Evolutionary conservation across 2,888 invertebrate genomes (phyloP), one percentile per base, ranked within the genome.

Genomic region (Harpagoxenus sublaevis): DNA sequence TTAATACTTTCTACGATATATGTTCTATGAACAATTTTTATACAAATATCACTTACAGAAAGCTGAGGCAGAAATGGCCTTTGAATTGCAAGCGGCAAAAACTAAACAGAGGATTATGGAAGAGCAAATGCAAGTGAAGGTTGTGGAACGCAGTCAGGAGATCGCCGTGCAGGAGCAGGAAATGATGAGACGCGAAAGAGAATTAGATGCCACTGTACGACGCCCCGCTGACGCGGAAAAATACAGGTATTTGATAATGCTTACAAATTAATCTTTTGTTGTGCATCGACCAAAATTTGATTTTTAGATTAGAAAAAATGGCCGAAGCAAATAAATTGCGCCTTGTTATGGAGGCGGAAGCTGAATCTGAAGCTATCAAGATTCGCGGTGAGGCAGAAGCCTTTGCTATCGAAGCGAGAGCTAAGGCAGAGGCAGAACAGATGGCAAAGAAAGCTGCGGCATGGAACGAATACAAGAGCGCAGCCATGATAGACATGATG

Each of bases 381-480:
- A 97, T 99, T 86, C 97, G 97, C 88, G 98, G 98, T 63, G 98
- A 98, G 96, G 98, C 98, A 88, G 99, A 97, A 95, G 99, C 99
- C 0, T 99, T 97, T 95, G 98, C 99, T 39, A 98, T 99, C 93
- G 97, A 98, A 92, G 99, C 98, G 0, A 99, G 98, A 95, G 99
- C 99, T 0, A 98, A 97, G 90, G 99, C 99, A 2, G 99, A 99
- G 94, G 99, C 99, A 0, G 99, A 98, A 95, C 99, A 99, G 95
- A 99, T 99, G 98, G 97, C 98, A 0, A 98, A 98, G 96, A 99
- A 99, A 94, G 99, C 99, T 0, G 99, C 99, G 92, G 99, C 99
- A 23, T 99, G 98, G 97, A 98, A 98, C 94, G 99, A 99, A 94
- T 99, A 99, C 95, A 98, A 99, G 90, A 98, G 98, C 75, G 99